These are phyloP conservation scores for Gallinago undulata DNA, from an alignment of 2,113 vertebrate species.

Conservation along the genomic window DNA sequence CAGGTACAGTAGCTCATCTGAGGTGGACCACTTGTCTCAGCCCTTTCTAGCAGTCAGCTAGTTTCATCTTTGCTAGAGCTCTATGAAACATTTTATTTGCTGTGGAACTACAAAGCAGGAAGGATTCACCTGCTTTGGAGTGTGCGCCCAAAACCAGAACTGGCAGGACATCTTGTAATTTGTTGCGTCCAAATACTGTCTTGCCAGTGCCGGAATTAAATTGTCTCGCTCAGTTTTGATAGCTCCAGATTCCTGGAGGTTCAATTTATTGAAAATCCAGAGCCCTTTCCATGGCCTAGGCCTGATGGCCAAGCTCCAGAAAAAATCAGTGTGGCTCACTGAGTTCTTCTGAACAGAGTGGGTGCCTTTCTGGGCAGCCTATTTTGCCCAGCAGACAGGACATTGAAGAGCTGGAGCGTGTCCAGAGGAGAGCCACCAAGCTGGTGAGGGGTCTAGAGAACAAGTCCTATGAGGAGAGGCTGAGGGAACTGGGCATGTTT, in stretches of 20 bases:
- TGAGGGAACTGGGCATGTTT: too few species aligned
- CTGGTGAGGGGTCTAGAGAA: too few species aligned
- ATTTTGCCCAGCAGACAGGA: not conserved
- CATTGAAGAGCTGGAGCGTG: too few species aligned
- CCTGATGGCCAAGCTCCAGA: not conserved
- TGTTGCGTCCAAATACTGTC: not conserved
- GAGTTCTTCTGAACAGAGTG: not conserved
- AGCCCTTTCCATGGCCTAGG: not conserved
- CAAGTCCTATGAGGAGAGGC: too few species aligned
- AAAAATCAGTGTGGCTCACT: not conserved
- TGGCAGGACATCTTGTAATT: conserved; percentile 59
- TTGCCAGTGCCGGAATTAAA: conserved; percentile 33
- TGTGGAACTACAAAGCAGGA: not conserved
- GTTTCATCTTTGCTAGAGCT: not conserved
- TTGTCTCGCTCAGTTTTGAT: not conserved
- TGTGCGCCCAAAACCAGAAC: not conserved
- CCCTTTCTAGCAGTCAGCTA: not conserved
- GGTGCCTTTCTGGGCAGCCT: not conserved
- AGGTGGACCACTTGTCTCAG: not conserved
- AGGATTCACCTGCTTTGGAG: conserved; percentile 52
- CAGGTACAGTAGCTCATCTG: not conserved
- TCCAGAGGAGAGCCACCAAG: too few species aligned
- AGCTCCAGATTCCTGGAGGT: conserved; percentile 34
- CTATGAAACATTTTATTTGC: not conserved
- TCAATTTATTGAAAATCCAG: conserved; percentile 39